Percentiles rank a stretch among this genome's conserved stretches.
Evolutionary conservation across 2,113 vertebrate species (phyloP).

Genomic region (Tichodroma muraria): DNA sequence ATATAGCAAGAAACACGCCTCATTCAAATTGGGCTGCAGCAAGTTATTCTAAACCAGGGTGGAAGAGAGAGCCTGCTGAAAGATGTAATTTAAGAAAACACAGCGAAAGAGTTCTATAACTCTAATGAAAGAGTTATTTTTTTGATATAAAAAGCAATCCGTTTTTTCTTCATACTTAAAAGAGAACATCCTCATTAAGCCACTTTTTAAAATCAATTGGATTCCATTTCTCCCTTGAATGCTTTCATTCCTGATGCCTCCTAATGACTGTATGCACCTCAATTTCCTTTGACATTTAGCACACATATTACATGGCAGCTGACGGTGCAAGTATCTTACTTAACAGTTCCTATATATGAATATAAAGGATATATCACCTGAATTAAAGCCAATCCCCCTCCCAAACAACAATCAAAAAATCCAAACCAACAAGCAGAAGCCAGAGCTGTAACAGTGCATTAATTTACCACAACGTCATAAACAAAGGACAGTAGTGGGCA

Average conservation of each 20-base stretch:
- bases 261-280: neutral
- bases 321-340: neutral
- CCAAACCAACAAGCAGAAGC: neutral
- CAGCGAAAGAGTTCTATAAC: neutral
- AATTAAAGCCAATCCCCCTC: neutral
- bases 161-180: neutral
- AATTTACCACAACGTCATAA: neutral
- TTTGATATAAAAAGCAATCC: neutral
- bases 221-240: neutral
- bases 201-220: neutral
- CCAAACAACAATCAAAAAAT: neutral
- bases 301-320: neutral
- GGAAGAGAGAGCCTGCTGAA: neutral
- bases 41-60: neutral
- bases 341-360: neutral
- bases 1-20: neutral
- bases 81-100: neutral
- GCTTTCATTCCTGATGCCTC: neutral
- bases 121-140: too few relatives aligned
- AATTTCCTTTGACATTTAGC: neutral
- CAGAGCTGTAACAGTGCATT: neutral
- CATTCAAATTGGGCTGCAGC: neutral
- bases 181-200: neutral
- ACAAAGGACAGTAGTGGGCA: constrained; percentile 45
- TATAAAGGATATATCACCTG: neutral